Conservation (phyloP, 1,140 invertebrate genomes). For the Laodelphax striatellus region DNA sequence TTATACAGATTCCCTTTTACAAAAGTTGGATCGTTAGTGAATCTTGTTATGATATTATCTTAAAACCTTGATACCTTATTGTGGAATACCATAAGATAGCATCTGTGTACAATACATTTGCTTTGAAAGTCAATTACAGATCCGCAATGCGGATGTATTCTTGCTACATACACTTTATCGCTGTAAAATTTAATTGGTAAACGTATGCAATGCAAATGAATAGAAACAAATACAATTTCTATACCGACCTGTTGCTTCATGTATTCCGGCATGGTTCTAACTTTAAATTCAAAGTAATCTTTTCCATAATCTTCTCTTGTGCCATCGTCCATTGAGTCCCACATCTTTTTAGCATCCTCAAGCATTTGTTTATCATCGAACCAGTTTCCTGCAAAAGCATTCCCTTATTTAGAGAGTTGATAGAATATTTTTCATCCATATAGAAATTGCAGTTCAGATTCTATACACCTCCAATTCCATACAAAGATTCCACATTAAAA, state of each 20-base stretch:
- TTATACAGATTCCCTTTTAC: too few relatives aligned
- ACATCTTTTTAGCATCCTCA: slow-evolving; percentile 64
- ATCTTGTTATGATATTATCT: too few relatives aligned
- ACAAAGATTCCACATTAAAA: too few relatives aligned
- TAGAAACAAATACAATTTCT: background rate
- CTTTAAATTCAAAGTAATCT: slow-evolving; percentile 66
- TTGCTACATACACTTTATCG: too few relatives aligned
- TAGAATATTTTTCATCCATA: background rate
- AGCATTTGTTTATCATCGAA: slow-evolving; percentile 55
- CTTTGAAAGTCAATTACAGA: too few relatives aligned
- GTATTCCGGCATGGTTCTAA: slow-evolving; percentile 62
- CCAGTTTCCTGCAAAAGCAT: slow-evolving; percentile 34
- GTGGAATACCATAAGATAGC: too few relatives aligned
- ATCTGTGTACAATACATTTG: too few relatives aligned
- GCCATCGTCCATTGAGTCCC: slow-evolving; percentile 59
- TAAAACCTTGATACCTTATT: too few relatives aligned
- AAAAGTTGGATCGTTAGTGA: too few relatives aligned
- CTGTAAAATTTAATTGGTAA: too few relatives aligned
- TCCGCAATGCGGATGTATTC: too few relatives aligned
- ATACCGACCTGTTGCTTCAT: slow-evolving; percentile 48
- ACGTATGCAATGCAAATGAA: too few relatives aligned
- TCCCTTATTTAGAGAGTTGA: background rate
- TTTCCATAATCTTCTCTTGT: slow-evolving; percentile 64
- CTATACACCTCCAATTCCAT: slow-evolving; percentile 24
- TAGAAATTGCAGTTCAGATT: background rate